These are phyloP conservation scores for Hipparchia semele DNA, from an alignment of 2,888 invertebrate species.

Conservation along the genomic window DNA sequence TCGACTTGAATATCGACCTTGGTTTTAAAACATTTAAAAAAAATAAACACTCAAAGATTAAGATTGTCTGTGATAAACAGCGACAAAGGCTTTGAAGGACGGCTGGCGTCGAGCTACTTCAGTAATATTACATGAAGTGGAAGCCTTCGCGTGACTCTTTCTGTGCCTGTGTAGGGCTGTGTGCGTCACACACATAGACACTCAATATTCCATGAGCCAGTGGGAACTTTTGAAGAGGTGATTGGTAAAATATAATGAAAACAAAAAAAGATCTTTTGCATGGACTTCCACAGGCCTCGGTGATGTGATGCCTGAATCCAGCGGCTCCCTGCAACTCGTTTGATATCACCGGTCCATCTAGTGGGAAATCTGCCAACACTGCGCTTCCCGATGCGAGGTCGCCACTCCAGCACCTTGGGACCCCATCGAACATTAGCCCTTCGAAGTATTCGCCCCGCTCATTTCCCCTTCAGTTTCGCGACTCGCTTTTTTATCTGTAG, in stretches of 20 bases:
- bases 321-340: too few species aligned
- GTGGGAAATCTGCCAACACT: too few species aligned
- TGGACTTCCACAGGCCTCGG: too few species aligned
- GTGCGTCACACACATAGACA: not conserved
- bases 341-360: too few species aligned
- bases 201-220: not conserved
- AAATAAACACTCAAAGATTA: slow-evolving; percentile 32
- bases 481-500: too few species aligned
- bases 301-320: too few species aligned
- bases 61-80: slow-evolving; percentile 28
- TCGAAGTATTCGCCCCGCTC: too few species aligned
- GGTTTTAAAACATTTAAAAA: slow-evolving; percentile 25
- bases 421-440: too few species aligned
- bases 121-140: slow-evolving; percentile 38
- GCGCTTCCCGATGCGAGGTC: too few species aligned
- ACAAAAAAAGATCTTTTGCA: too few species aligned
- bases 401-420: too few species aligned
- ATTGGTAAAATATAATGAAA: not conserved
- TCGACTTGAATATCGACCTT: not conserved
- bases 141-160: slow-evolving; percentile 32
- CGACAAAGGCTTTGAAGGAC: slow-evolving; percentile 36
- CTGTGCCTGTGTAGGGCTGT: not conserved
- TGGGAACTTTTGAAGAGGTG: not conserved
- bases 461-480: too few species aligned
- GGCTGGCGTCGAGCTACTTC: slow-evolving; percentile 28